These are phyloP conservation scores for Stenolophus ochropezus DNA, from an alignment of 2,888 invertebrate species.

Conservation along the genomic window DNA sequence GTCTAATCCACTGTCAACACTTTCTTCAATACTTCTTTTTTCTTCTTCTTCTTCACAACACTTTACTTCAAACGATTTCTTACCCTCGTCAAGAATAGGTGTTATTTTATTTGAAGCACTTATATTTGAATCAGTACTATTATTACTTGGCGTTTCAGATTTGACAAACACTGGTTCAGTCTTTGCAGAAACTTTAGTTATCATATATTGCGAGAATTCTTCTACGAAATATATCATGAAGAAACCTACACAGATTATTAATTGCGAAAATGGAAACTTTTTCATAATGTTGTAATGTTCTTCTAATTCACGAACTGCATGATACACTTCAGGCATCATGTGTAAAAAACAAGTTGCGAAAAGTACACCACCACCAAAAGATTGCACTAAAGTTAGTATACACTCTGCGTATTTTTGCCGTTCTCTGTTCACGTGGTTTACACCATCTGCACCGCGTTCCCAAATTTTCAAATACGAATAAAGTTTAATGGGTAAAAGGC, in stretches of 20 bases:
- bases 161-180: slow-evolving; percentile 58
- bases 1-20: slow-evolving; percentile 58
- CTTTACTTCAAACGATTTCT: slow-evolving; percentile 61
- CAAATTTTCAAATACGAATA: slow-evolving; percentile 70
- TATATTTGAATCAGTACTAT: background rate
- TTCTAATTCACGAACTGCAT: slow-evolving; percentile 71
- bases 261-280: slow-evolving; percentile 73
- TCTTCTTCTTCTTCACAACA: slow-evolving; percentile 51
- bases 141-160: slow-evolving; percentile 33
- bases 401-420: slow-evolving; percentile 69
- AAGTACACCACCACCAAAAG: slow-evolving; percentile 77
- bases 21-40: slow-evolving; percentile 49
- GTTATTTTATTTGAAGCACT: slow-evolving; percentile 63
- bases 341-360: slow-evolving; percentile 77
- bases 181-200: slow-evolving; percentile 66
- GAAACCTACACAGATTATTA: slow-evolving; percentile 75
- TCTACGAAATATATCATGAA: slow-evolving; percentile 76
- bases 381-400: slow-evolving; percentile 70
- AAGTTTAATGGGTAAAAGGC: slow-evolving; percentile 74
- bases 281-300: slow-evolving; percentile 66
- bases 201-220: slow-evolving; percentile 72
- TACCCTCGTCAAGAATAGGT: slow-evolving; percentile 63
- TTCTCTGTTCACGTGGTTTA: slow-evolving; percentile 68
- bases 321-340: slow-evolving; percentile 76
- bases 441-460: slow-evolving; percentile 66